Evolutionary conservation across 2,113 vertebrate species (phyloP).

Genomic region (Chaenogobius annularis): DNA sequence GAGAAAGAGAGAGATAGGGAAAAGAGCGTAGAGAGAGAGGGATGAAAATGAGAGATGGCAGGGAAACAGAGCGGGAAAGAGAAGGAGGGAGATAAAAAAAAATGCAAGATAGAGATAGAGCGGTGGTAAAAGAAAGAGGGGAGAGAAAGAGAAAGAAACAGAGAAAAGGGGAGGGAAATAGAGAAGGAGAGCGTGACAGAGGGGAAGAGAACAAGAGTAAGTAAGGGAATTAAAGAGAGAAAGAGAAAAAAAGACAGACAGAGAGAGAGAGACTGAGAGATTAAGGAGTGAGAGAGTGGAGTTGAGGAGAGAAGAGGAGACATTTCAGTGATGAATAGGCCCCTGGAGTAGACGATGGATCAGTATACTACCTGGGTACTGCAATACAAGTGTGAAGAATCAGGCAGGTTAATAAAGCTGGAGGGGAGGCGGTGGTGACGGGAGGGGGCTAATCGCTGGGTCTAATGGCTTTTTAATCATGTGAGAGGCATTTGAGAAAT

Average conservation of each 20-base stretch:
- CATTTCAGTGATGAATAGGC: constrained; percentile 58
- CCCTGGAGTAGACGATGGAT: constrained; percentile 48
- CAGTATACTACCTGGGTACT: constrained; percentile 51
- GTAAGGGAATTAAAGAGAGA: too few relatives aligned
- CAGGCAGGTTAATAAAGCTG: constrained; percentile 34
- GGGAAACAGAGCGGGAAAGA: too few relatives aligned
- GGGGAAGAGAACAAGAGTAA: too few relatives aligned
- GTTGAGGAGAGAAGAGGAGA: constrained; percentile 19
- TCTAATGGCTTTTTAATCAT: constrained; percentile 6
- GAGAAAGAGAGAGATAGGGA: too few relatives aligned
- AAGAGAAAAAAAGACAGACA: too few relatives aligned
- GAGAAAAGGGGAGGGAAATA: background rate
- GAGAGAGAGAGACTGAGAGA: too few relatives aligned
- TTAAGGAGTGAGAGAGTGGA: background rate
- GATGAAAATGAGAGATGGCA: too few relatives aligned
- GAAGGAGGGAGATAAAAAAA: too few relatives aligned
- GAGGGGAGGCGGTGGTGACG: background rate
- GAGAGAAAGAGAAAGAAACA: background rate
- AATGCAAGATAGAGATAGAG: too few relatives aligned
- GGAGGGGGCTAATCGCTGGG: background rate
- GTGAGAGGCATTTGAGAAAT: constrained; percentile 6
- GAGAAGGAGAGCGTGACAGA: too few relatives aligned
- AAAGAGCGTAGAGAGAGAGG: too few relatives aligned
- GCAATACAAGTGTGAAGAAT: constrained; percentile 51
- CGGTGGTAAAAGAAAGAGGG: too few relatives aligned